Evolutionary conservation across 2,113 vertebrate species (phyloP), one percentile per base, ranked within the genome.

Genomic region (Rhabdomys dilectus): DNA sequence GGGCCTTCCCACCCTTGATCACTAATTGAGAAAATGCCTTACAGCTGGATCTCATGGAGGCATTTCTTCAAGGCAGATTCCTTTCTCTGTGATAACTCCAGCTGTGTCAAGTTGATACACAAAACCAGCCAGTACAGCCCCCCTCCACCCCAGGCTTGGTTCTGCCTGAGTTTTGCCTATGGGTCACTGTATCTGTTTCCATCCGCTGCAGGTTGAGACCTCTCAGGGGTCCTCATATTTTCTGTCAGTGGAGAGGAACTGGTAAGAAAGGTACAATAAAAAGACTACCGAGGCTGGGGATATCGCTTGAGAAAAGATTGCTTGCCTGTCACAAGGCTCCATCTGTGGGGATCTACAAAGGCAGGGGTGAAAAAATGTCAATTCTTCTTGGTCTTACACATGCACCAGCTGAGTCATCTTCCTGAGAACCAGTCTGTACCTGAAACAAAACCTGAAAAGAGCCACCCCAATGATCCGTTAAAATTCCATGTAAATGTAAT

Each of bases 371-470:
- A 45, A 77, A 70, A 31, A 31, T n/a, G 73, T 13, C 78, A 56
- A 51, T 60, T 95, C n/a, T 90, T 91, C 73, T 53, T 89, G 21
- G 39, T 95, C 72, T 94, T 93, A 78, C 34, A 42, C 56, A 51
- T 26, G 76, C 51, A 62, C 56, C 77, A 94, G 39, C 68, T 68
- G 36, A 93, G 24, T 78, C 80, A 92, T 42, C 3, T 73, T 31
- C 72, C 68, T 87, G 88, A 88, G 60, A 97, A 95, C 39, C 64
- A 85, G 56, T 88, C 70, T 53, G 95, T 81, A 90, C 73, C n/a
- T 72, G 29, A 36, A 36, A 51, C 73, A 78, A 78, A 96, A 77
- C 34, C 31, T 3, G 36, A 85, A 19, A 1, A 29, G 1, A 84
- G 58, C 62, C 3, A 0, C 36, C 60, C 48, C 42, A 51, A 0